These are phyloP conservation scores for Serranochromis macrocephalus DNA, from an alignment of 2,113 vertebrate species.

Conservation along the genomic window DNA sequence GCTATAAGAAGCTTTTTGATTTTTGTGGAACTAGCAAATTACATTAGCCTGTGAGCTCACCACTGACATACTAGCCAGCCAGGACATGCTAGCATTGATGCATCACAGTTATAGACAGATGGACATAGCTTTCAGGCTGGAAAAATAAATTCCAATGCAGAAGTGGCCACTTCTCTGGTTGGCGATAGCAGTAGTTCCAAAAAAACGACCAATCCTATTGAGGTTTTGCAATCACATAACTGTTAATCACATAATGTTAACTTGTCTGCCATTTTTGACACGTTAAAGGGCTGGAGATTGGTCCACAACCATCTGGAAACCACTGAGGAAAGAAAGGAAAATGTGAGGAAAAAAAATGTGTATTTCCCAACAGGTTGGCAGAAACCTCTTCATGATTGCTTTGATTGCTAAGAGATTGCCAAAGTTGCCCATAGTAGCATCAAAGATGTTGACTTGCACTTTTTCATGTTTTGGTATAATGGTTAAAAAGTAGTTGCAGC, in stretches of 20 bases:
- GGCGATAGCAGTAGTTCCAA: neutral
- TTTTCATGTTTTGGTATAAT: neutral
- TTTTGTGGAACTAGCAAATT: neutral
- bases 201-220: neutral
- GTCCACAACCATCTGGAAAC: neutral
- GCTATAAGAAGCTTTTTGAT: neutral
- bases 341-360: neutral
- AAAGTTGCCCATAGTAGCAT: neutral
- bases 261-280: neutral
- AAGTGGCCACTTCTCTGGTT: neutral
- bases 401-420: neutral
- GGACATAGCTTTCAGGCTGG: neutral
- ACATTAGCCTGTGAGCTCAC: neutral
- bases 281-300: neutral
- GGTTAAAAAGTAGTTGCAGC: neutral
- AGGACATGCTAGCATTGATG: neutral
- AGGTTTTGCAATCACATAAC: neutral
- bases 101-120: neutral
- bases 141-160: neutral
- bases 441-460: neutral
- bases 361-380: neutral
- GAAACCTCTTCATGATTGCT: neutral
- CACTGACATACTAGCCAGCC: neutral
- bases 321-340: neutral
- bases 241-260: neutral